Evolutionary conservation across 2,113 vertebrate species (phyloP), one percentile per base, ranked within the genome.

Genomic region (Glaucomys volans): DNA sequence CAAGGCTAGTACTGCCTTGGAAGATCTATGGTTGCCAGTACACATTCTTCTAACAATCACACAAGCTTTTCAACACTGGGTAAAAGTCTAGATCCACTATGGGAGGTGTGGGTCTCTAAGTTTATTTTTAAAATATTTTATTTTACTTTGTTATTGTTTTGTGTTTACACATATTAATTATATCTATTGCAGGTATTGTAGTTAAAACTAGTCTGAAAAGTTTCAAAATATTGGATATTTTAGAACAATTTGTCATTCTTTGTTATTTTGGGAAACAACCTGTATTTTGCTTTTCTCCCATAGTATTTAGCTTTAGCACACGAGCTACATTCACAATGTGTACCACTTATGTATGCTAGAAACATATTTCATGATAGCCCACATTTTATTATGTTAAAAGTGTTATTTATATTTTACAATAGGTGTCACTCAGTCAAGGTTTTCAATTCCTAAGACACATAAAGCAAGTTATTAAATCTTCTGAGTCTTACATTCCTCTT

Each of bases 1-100:
- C 97, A 98, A 30, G 76, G 92, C 97, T 97, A 98, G 91, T 95
- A 97, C 95, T 97, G 67, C 87, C 97, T 95, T 97, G 52, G 71
- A 98, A 97, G 97, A 98, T 98, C 96, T 95, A 97, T 62, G 17
- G 30, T 59, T 95, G 37, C 79, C 89, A 82, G 83, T 30, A 83
- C 30, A 88, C 64, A 66, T 75, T 87, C 52, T 95, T 88, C 81
- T 89, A 82, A 88, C 50, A 77, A 74, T 94, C 67, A 77, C 77
- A 69, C 17, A 90, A 37, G 72, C 52, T 87, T 16, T 80, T 44
- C 86, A 97, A 97, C 11, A 59, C 72, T 1, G 5, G 12, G 18
- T 86, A 79, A 94, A 84, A 93, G 87, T 59, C 8, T 80, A 4
- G 26, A 7, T 59, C 16, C 3, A 74, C 6, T 54, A 37, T 67